Percentiles rank a stretch among this genome's conserved stretches.
phyloP scores from a whole-genome alignment of 1,140 invertebrate genomes.

The Phenacoccus solenopsis region DNA sequence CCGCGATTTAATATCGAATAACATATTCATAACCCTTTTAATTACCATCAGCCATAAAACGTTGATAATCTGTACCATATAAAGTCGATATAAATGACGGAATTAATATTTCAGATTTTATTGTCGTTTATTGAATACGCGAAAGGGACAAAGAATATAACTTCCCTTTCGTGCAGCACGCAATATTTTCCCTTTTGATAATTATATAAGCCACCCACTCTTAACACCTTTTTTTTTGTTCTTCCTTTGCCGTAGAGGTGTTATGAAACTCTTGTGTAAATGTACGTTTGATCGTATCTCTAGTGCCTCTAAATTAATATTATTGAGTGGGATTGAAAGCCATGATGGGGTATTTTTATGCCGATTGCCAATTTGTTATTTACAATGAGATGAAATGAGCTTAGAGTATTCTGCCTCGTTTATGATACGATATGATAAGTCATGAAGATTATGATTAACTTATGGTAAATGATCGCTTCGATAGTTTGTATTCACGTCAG shows the following conservation, averaged over 20 bases:
- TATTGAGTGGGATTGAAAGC: no score
- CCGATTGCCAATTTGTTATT: no score
- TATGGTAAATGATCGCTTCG: no score
- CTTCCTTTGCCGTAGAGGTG: no score
- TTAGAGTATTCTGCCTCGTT: no score
- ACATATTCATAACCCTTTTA: neutral
- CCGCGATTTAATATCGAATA: neutral
- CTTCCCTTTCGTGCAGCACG: neutral
- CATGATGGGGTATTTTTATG: no score
- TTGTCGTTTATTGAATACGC: conserved; percentile 2
- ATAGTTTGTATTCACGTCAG: no score
- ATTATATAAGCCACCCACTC: neutral
- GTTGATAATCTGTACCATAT: neutral
- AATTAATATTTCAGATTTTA: conserved; percentile 4
- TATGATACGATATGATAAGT: no score
- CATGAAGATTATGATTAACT: no score
- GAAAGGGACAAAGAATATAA: neutral
- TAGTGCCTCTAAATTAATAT: no score
- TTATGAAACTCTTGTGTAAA: neutral
- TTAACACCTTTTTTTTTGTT: neutral
- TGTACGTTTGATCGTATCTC: neutral
- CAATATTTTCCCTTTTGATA: neutral
- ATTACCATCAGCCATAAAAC: neutral
- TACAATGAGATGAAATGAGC: no score
- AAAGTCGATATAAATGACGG: neutral